phyloP scores from a whole-genome alignment of 2,113 vertebrate species.

The Edolisoma coerulescens region DNA sequence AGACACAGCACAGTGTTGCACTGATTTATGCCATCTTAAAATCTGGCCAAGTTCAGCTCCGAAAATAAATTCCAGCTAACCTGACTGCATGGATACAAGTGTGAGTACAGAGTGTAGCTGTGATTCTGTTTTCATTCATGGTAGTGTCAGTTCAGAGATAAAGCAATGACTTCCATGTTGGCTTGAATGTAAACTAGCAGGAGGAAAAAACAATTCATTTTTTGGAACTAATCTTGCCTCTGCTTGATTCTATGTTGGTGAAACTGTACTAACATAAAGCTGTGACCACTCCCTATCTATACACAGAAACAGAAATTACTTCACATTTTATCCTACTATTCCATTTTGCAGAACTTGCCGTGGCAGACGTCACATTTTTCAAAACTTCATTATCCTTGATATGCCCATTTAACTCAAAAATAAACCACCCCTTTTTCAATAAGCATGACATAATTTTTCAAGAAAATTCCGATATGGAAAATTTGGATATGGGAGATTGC shows the following conservation, averaged over 20 bases:
- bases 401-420: background rate
- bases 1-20: background rate
- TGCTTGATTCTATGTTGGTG: background rate
- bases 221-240: background rate
- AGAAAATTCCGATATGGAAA: background rate
- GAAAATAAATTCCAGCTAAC: background rate
- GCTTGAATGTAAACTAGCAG: background rate
- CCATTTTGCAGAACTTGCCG: background rate
- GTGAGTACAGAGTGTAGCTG: background rate
- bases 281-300: background rate
- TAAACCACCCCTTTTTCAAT: background rate
- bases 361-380: background rate
- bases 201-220: background rate
- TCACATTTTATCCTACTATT: background rate
- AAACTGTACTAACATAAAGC: background rate
- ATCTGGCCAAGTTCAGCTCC: background rate
- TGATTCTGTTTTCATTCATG: background rate
- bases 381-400: background rate
- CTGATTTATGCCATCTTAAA: background rate
- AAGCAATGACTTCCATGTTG: background rate
- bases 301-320: background rate
- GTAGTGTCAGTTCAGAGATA: background rate
- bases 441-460: background rate
- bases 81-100: background rate
- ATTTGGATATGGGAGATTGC: background rate